Percentiles rank a stretch among this genome's conserved stretches.
These are phyloP conservation scores for Donacobius atricapilla DNA, from an alignment of 2,113 vertebrate species.

Conservation along the genomic window DNA sequence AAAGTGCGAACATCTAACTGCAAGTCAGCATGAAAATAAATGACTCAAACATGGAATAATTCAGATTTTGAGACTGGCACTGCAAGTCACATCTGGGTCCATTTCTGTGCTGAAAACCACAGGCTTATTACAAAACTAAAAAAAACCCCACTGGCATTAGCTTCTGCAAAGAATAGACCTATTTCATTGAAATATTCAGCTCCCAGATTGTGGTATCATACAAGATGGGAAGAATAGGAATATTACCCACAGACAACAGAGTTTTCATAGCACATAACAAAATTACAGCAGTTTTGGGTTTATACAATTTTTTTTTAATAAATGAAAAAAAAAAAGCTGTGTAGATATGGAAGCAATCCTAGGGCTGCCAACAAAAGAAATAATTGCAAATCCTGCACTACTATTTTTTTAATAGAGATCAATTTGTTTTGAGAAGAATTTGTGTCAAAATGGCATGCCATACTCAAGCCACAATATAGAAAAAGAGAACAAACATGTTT, in stretches of 20 bases:
- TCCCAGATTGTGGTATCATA: not conserved
- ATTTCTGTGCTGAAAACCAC: not conserved
- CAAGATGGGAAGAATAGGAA: not conserved
- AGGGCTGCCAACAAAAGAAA: not conserved
- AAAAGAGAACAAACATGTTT: accelerated
- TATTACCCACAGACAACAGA: not conserved
- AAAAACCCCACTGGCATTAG: not conserved
- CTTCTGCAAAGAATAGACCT: not conserved
- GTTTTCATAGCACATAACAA: not conserved
- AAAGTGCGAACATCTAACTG: slow-evolving; percentile 6
- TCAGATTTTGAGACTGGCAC: not conserved
- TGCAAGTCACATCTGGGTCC: not conserved
- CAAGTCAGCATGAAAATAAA: slow-evolving; percentile 56
- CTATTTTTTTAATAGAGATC: not conserved
- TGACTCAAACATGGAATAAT: not conserved
- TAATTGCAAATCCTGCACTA: not conserved
- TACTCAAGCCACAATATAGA: not conserved
- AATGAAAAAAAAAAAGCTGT: not conserved
- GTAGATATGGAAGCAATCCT: not conserved
- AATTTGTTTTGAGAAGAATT: not conserved
- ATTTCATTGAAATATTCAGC: not conserved
- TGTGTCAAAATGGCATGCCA: not conserved
- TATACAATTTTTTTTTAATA: not conserved
- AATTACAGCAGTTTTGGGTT: not conserved
- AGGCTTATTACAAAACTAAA: not conserved